These are phyloP conservation scores for Falcunculus frontatus DNA, from an alignment of 2,113 vertebrate species.

Conservation along the genomic window DNA sequence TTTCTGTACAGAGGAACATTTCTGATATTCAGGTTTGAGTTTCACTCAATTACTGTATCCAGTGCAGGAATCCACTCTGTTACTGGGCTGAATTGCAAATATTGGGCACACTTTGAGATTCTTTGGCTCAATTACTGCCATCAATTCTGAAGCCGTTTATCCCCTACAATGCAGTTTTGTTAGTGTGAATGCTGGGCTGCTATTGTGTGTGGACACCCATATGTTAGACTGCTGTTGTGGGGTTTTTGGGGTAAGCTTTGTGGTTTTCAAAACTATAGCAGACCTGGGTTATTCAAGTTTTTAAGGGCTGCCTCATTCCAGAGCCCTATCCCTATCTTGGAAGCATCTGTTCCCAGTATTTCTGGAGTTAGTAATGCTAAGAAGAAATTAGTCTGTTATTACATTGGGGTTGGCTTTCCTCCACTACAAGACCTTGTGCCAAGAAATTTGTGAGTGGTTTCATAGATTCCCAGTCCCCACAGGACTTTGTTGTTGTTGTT, in stretches of 20 bases:
- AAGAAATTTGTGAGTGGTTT: conserved; percentile 23
- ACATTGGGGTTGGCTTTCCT: background rate
- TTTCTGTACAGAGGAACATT: background rate
- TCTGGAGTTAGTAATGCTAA: background rate
- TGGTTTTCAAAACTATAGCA: background rate
- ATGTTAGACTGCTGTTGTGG: background rate
- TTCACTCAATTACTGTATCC: background rate
- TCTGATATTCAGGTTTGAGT: background rate
- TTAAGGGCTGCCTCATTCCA: background rate
- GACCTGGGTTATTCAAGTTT: background rate
- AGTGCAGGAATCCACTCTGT: background rate
- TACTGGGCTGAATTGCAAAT: background rate
- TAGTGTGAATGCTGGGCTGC: background rate
- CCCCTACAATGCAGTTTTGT: background rate
- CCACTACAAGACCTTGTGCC: background rate
- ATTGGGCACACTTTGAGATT: background rate
- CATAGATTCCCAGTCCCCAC: background rate
- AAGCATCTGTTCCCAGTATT: conserved; percentile 21
- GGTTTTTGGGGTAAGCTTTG: background rate
- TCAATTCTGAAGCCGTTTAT: background rate
- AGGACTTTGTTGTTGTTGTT: background rate
- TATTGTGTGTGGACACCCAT: background rate
- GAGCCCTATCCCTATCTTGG: background rate
- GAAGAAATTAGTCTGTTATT: conserved; percentile 27
- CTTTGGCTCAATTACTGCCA: background rate